Base-by-base conservation (phyloP, 2,888 invertebrate genomes). In the Carpatolechia fugitivella region DNA sequence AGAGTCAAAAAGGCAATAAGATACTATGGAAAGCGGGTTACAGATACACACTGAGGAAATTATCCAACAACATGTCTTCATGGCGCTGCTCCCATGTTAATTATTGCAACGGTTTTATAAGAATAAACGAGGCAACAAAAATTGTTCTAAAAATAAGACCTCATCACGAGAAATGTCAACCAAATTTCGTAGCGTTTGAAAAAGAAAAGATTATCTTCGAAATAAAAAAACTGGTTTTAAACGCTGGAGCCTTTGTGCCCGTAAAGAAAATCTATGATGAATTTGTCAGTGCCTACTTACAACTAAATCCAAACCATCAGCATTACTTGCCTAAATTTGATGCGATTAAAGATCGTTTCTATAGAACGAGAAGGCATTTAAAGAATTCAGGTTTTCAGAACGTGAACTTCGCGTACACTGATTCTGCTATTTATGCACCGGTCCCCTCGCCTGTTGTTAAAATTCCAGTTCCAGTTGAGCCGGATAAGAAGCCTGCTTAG, bases 11-110 rank as follows among this genome's bases (percentile, higher is more conserved):
- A 49, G 35, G 35, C 5, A 49, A 33, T 1, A 29, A 7, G 11
- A 35, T 35, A 5, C n/a, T 49, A 11, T 49, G 49, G 49, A 49
- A 35, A 18, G 49, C 35, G 1, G 49, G 49, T 11, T 35, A 49
- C 13, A 18, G 20, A 20, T n/a, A 49, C 13, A 49, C 35, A 3
- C 16, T 11, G 10, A 18, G 18, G 2, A 10, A 8, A 10, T 41
- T 18, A 18, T 10, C 11, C 11, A 41, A 41, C 10, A 7, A 18
- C 3, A 8, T 41, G 3, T 41, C 40, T 41, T 41, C 40, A 3
- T 41, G 40, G 40, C 40, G 40, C 40, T 41, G 40, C 31, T 48
- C 33, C 3, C 35, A n/a, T 8, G n/a, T 18, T n/a, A 33, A 20
- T 18, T 11, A 11, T n/a, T 49, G 49, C 49, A 49, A n/a, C 35